Evolutionary conservation across 1,140 invertebrate genomes (phyloP).

Genomic region (Ctenoplectra terminalis): DNA sequence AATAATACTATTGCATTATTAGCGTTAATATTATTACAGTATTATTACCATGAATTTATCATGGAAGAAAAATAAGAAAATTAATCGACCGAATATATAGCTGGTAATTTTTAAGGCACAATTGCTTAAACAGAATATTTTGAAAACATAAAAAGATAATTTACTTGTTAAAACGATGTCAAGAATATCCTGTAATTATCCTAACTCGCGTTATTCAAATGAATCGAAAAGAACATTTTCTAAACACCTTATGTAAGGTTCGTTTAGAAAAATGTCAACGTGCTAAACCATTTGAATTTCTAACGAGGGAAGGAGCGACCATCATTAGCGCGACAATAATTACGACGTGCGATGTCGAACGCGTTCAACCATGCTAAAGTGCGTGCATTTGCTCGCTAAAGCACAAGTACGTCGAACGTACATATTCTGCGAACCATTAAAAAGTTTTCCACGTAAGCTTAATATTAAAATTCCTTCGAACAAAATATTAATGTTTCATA

Average conservation of each 20-base stretch:
- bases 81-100: background rate
- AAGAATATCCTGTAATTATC: constrained; percentile 19
- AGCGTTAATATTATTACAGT: too few relatives aligned
- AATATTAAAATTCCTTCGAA: too few relatives aligned
- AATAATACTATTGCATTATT: too few relatives aligned
- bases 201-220: constrained; percentile 19
- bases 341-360: background rate
- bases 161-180: background rate
- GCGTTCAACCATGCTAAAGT: too few relatives aligned
- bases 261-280: background rate
- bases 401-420: too few relatives aligned
- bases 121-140: background rate
- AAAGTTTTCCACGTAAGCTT: too few relatives aligned
- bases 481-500: too few relatives aligned
- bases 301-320: background rate
- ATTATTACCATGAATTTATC: background rate
- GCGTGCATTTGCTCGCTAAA: too few relatives aligned
- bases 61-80: background rate
- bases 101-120: background rate
- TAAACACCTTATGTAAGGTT: background rate
- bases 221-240: constrained; percentile 6
- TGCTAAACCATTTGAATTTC: constrained; percentile 20
- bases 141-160: background rate
- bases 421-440: too few relatives aligned
- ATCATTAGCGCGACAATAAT: background rate